Conservation (phyloP, 2,797 vertebrate species). For the Phalanger gymnotis region DNA sequence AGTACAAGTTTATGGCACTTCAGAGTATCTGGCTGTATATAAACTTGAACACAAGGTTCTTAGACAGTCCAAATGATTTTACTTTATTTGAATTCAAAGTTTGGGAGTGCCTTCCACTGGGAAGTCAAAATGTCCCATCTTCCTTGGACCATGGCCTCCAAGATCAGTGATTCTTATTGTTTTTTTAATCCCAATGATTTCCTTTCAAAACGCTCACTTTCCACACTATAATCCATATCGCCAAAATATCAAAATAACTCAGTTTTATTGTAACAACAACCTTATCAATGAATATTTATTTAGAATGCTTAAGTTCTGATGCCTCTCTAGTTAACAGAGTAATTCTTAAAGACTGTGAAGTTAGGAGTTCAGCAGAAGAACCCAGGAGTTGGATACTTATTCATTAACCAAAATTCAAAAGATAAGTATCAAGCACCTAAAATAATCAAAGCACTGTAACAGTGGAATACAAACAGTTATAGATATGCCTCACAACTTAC, state of each 20-base stretch:
- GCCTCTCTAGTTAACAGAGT: neutral
- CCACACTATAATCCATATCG: neutral
- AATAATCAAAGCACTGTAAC: neutral
- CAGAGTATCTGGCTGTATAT: neutral
- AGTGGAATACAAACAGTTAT: neutral
- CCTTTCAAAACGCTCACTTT: neutral
- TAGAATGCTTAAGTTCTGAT: neutral
- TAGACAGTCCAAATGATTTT: neutral
- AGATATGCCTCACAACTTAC: neutral
- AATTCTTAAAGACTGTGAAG: neutral
- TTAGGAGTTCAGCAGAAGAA: neutral
- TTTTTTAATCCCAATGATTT: neutral
- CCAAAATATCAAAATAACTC: neutral
- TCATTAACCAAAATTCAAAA: neutral
- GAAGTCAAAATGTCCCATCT: neutral
- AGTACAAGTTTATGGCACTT: neutral
- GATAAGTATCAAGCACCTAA: neutral
- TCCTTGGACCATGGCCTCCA: neutral
- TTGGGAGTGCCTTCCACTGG: neutral
- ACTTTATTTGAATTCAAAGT: neutral
- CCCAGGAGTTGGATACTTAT: neutral
- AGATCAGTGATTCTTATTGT: neutral
- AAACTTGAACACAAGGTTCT: neutral
- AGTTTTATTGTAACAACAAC: neutral
- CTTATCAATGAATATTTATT: neutral